Base-by-base conservation (phyloP, 2,113 vertebrate genomes). In the Mola mola region DNA sequence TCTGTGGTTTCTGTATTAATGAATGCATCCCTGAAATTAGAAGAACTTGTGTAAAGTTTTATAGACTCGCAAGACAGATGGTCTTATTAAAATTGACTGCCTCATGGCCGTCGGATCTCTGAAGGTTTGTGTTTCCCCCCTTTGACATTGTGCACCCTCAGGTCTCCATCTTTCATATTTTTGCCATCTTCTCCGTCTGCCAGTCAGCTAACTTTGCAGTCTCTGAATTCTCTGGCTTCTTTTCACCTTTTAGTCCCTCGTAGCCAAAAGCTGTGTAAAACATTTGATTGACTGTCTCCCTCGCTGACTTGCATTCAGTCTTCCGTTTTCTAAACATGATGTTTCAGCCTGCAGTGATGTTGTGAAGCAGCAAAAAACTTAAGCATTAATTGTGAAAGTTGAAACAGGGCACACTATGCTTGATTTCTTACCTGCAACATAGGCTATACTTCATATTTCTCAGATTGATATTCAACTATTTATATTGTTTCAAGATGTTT, bases 111-210 rank as follows among this genome's bases (percentile, higher is more conserved):
- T 63, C 28, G 11, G 64, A 60, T 57, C 64, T 63, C 80, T 55
- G 47, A 53, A 19, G 64, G 63, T 48, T 56, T 74, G 52, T 49
- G 44, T 53, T 68, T 51, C 59, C 59, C 51, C 42, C 38, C 55
- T 61, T 77, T 84, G 81, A 85, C 85, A 79, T 25, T 22, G 31
- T 19, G 59, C 43, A 50, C 51, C 68, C 62, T 51, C 33, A 13
- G 72, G 82, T 81, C 70, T 76, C 68, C 77, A 87, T 65, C 76
- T 68, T 75, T 75, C 59, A 77, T 81, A 85, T 87, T 83, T 53
- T 75, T 81, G 68, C 73, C 71, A 74, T 80, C 63, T 74, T 70
- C 31, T 75, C 67, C 31, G 41, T 63, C 79, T 78, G 83, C 77
- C 61, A 78, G 82, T 77, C 78, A 83, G 72, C 77, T 69, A 72